Base-by-base conservation (phyloP, 2,888 invertebrate species). In the Pterostichus madidus region DNA sequence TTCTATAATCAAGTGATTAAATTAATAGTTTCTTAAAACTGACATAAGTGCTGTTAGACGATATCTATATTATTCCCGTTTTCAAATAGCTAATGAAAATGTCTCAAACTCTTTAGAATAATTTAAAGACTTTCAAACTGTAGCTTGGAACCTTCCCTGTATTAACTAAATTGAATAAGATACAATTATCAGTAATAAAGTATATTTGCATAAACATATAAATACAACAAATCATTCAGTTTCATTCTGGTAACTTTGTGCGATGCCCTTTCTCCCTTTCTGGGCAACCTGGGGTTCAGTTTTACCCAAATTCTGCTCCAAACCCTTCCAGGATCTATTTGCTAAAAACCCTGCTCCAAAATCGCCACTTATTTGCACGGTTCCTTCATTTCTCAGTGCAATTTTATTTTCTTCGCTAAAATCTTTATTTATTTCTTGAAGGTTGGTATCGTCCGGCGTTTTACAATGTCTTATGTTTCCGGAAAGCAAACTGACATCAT, bases 321-420 rank as follows among this genome's bases (percentile, higher is more conserved):
- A 91, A 0, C 98, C 98, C 87, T 93, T 93, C 98, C 98, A 98
- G 2, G 94, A 93, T 86, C 96, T 91, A 5, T 92, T 91, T 56
- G 92, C 90, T 17, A 97, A 91, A 88, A 90, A 93, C 85, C 93
- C 94, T 13, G 93, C 93, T 2, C 94, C 94, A 83, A 92, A 92
- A 86, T 90, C 92, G 11, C 88, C 88, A 80, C 89, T 89, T 79
- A 92, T 90, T 17, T 93, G 88, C 0, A 92, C 89, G 88, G 91
- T 91, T 44, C 88, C 88, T 52, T 87, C 87, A 49, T 78, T 83
- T 86, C 91, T 92, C 85, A 91, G 87, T n/a, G 87, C 88, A 10
- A 89, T 17, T 44, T 44, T 13, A 31, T 87, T 85, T 86, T 90
- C 85, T 89, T 79, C 73, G 86, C 87, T 84, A 84, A 52, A 49